Percentiles rank a stretch among this genome's conserved stretches.
Conservation (phyloP, 2,797 vertebrate species). For the Sparus aurata region DNA sequence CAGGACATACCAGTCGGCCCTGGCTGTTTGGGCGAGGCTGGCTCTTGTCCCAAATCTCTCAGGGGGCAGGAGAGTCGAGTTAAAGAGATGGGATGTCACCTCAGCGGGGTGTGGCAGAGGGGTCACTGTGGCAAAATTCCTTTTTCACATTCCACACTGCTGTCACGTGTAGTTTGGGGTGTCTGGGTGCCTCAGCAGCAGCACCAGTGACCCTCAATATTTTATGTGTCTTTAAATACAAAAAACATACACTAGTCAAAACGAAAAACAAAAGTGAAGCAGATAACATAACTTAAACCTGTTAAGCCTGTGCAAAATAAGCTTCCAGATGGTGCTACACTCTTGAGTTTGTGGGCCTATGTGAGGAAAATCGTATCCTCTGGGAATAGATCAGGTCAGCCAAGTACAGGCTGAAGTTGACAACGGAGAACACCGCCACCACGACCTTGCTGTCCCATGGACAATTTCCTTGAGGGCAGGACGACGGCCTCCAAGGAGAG, state of each 20-base stretch:
- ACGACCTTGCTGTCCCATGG: constrained; percentile 95
- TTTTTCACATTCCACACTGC: constrained; percentile 39
- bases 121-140: constrained; percentile 29
- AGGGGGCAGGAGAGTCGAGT: constrained; percentile 36
- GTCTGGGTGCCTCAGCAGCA: constrained; percentile 17
- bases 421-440: constrained; percentile 90
- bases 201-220: not conserved
- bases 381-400: constrained; percentile 92
- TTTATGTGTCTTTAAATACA: constrained; percentile 4
- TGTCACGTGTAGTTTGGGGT: constrained; percentile 10
- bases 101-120: constrained; percentile 43
- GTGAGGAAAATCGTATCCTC: constrained; percentile 84
- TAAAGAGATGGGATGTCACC: constrained; percentile 49
- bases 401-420: constrained; percentile 91
- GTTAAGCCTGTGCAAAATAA: constrained; percentile 2
- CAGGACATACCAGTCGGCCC: constrained; percentile 33
- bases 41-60: constrained; percentile 26
- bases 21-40: constrained; percentile 43
- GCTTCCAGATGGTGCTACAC: constrained; percentile 27
- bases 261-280: not conserved
- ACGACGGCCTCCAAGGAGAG: constrained; percentile 83
- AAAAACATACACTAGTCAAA: constrained; percentile 29
- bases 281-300: not conserved
- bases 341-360: constrained; percentile 45
- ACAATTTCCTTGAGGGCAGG: constrained; percentile 89